Percentiles rank a stretch among this genome's conserved stretches.
Conservation (phyloP, 2,113 vertebrate genomes). For the Cricetomys ansorgei region DNA sequence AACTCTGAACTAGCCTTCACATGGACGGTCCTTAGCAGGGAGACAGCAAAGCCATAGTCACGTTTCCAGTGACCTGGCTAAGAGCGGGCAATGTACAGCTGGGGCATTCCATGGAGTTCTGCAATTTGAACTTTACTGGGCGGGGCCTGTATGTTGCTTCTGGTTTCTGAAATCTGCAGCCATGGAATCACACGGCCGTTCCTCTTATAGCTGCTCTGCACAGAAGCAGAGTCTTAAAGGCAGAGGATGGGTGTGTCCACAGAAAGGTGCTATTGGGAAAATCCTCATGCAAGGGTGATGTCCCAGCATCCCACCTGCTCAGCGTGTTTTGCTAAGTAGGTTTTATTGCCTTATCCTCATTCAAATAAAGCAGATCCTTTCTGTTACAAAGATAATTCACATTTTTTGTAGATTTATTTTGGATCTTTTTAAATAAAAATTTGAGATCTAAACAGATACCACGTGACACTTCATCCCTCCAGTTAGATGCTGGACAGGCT, state of each 20-base stretch:
- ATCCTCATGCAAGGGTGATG: background rate
- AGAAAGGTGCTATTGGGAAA: background rate
- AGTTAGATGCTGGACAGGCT: background rate
- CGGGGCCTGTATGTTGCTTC: background rate
- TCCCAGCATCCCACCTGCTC: background rate
- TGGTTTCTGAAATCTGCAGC: background rate
- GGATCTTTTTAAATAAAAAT: constrained; percentile 33
- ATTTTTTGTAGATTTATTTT: constrained; percentile 35
- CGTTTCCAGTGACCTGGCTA: background rate
- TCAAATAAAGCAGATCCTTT: constrained; percentile 20
- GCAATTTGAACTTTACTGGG: background rate
- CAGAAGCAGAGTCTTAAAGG: background rate
- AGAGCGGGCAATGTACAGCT: background rate
- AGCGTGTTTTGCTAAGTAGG: background rate
- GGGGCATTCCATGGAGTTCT: background rate
- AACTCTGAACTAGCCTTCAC: background rate
- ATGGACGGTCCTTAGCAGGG: background rate
- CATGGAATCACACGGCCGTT: background rate
- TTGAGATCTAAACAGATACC: background rate
- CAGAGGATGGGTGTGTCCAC: background rate
- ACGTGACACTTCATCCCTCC: background rate
- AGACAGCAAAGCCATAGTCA: background rate
- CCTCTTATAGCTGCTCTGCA: background rate
- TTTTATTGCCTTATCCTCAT: background rate
- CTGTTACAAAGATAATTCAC: background rate